Conservation (phyloP, 2,888 invertebrate genomes). For the Orgyia antiqua region DNA sequence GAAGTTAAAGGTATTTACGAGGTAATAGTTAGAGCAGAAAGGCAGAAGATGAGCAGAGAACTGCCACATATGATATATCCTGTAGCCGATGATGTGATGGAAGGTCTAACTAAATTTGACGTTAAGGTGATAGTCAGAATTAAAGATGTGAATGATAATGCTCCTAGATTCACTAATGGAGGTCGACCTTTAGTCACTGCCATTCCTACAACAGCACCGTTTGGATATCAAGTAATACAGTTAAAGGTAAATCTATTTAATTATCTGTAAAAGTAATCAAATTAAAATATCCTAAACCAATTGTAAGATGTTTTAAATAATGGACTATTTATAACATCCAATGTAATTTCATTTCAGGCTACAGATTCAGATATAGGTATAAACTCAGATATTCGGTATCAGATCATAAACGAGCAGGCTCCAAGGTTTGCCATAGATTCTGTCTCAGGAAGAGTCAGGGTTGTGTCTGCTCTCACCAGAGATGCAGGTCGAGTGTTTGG, state of each 20-base stretch:
- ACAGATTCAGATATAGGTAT: conserved; percentile 85
- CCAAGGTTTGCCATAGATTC: conserved; percentile 88
- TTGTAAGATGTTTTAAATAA: neutral
- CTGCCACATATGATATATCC: conserved; percentile 88
- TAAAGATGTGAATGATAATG: conserved; percentile 89
- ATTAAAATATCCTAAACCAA: neutral
- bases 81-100: conserved; percentile 83
- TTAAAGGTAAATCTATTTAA: conserved; percentile 78
- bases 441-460: conserved; percentile 85
- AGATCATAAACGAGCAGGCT: conserved; percentile 86
- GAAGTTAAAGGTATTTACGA: conserved; percentile 83
- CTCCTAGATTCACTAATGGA: conserved; percentile 85
- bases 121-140: conserved; percentile 88
- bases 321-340: no score
- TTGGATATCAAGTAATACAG: conserved; percentile 88
- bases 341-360: no score
- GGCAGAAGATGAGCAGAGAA: conserved; percentile 80
- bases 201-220: conserved; percentile 87
- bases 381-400: conserved; percentile 89
- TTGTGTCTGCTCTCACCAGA: conserved; percentile 82
- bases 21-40: conserved; percentile 69
- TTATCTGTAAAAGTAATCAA: neutral
- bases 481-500: conserved; percentile 88
- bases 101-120: conserved; percentile 85
- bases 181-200: conserved; percentile 90